These are phyloP conservation scores for Catharus fuscescens DNA, from an alignment of 2,113 vertebrate genomes.

Conservation along the genomic window DNA sequence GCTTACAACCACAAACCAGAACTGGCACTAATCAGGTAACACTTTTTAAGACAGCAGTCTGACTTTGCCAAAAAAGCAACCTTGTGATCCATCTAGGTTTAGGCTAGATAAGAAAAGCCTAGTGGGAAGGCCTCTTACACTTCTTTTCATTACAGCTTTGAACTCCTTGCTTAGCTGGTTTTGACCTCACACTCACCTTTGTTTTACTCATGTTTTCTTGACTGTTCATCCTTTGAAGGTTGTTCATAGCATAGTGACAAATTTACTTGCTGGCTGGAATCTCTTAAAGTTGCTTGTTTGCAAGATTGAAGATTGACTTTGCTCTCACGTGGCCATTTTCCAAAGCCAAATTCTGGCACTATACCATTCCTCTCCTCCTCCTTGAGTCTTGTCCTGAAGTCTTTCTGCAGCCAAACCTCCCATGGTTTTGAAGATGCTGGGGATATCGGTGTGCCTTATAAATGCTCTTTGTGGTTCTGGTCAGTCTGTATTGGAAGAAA, in stretches of 20 bases:
- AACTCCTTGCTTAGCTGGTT: background rate
- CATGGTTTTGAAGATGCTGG: background rate
- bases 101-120: background rate
- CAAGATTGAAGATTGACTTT: background rate
- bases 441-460: background rate
- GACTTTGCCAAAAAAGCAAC: background rate
- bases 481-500: background rate
- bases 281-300: background rate
- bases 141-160: background rate
- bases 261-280: background rate
- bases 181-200: background rate
- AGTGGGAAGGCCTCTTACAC: accelerated
- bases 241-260: background rate
- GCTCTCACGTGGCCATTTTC: accelerated
- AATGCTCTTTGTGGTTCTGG: background rate
- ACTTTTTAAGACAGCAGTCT: background rate
- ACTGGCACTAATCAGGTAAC: background rate
- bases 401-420: background rate
- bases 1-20: background rate
- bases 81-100: background rate
- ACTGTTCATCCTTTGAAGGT: background rate
- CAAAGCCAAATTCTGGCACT: background rate
- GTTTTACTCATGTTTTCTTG: background rate
- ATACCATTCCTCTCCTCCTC: background rate
- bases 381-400: background rate